Evolutionary conservation across 1,140 invertebrate genomes (phyloP).

Genomic region (Oryzaephilus surinamensis): DNA sequence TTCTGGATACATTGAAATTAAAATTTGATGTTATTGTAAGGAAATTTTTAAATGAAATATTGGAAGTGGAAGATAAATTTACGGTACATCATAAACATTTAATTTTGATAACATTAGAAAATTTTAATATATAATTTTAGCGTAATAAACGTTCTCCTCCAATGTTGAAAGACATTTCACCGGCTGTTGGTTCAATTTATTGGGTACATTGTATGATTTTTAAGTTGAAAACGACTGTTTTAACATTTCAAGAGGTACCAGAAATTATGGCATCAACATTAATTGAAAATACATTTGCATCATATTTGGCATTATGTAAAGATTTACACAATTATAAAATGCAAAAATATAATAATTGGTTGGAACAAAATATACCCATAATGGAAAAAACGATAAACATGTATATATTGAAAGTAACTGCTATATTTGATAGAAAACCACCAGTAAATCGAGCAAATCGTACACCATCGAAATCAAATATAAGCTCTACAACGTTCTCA

Average conservation of each 20-base stretch:
- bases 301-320: constrained; percentile 63
- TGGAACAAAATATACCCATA: constrained; percentile 42
- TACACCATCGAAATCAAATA: constrained; percentile 11
- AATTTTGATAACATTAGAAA: background rate
- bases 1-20: constrained; percentile 58
- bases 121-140: constrained; percentile 38
- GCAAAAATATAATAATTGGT: constrained; percentile 51
- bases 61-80: constrained; percentile 53
- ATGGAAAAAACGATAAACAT: constrained; percentile 53
- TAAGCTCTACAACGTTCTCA: background rate
- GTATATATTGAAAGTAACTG: constrained; percentile 49
- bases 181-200: constrained; percentile 66
- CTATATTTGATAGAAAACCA: background rate
- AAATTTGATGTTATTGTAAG: constrained; percentile 80
- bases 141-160: constrained; percentile 60
- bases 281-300: constrained; percentile 59
- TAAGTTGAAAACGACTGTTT: constrained; percentile 63
- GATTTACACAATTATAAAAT: constrained; percentile 70
- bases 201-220: constrained; percentile 72
- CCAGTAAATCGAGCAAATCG: background rate
- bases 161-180: constrained; percentile 63
- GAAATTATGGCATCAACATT: constrained; percentile 65
- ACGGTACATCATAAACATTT: constrained; percentile 37
- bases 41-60: constrained; percentile 74
- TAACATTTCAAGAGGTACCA: constrained; percentile 62